phyloP scores from a whole-genome alignment of 2,797 vertebrate species.

The Streptopelia turtur region DNA sequence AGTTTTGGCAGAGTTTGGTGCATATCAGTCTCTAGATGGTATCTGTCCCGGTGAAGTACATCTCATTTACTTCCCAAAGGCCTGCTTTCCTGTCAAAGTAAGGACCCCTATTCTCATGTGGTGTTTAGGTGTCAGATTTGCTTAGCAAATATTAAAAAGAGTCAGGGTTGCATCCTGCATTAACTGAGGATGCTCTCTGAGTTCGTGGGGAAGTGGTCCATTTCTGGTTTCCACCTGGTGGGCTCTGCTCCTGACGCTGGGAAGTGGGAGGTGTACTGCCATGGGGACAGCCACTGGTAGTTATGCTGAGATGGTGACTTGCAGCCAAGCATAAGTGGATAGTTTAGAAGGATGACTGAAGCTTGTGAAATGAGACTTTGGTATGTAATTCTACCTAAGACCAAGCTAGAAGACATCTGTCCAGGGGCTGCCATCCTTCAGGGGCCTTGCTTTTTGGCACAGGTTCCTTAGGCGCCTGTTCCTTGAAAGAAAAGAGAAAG shows the following conservation, averaged over 20 bases:
- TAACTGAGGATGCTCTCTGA: neutral
- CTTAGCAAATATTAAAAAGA: neutral
- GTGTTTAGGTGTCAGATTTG: neutral
- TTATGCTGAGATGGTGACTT: neutral
- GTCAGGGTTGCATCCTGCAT: neutral
- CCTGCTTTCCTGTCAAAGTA: neutral
- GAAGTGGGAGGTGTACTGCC: neutral
- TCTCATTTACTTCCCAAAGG: neutral
- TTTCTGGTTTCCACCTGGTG: neutral
- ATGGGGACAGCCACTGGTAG: neutral
- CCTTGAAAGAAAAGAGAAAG: neutral
- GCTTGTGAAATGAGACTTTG: neutral
- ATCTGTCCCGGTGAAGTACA: neutral
- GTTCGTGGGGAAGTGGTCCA: neutral
- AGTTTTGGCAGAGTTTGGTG: neutral
- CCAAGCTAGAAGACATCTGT: neutral
- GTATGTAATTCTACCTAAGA: neutral
- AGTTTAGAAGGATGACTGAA: neutral
- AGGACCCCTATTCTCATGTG: neutral
- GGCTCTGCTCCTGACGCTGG: neutral
- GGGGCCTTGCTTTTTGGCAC: neutral
- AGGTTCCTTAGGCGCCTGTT: neutral
- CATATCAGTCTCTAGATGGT: neutral
- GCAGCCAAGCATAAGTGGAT: neutral
- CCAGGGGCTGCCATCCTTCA: neutral